These are phyloP conservation scores for Dimorphilus gyrociliatus DNA, from an alignment of 2,888 invertebrate species.

Conservation along the genomic window DNA sequence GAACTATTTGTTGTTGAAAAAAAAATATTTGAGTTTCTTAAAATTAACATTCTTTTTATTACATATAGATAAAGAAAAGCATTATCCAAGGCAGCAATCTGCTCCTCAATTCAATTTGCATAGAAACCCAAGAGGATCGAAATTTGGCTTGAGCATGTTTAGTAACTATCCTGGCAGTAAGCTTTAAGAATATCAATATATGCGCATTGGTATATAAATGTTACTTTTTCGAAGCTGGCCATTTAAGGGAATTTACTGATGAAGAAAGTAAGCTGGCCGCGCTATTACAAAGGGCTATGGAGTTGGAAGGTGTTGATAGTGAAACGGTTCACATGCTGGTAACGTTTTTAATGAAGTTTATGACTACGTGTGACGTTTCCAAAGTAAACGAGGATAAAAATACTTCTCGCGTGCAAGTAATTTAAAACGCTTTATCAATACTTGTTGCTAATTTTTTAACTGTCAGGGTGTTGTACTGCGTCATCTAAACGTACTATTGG, in stretches of 20 bases:
- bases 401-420: slow-evolving; percentile 47
- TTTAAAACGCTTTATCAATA: neutral
- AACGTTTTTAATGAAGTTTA: slow-evolving; percentile 82
- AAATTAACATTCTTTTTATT: too few species aligned
- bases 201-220: slow-evolving; percentile 1
- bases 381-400: slow-evolving; percentile 59
- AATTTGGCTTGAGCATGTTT: slow-evolving; percentile 30
- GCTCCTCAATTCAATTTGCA: slow-evolving; percentile 76
- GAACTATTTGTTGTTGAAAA: too few species aligned
- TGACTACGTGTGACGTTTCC: slow-evolving; percentile 55
- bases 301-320: slow-evolving; percentile 79
- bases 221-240: slow-evolving; percentile 47
- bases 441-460: neutral
- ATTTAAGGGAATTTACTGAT: slow-evolving; percentile 67
- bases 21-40: too few species aligned
- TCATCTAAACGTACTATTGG: slow-evolving; percentile 76
- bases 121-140: slow-evolving; percentile 20
- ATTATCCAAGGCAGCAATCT: slow-evolving; percentile 63
- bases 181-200: neutral
- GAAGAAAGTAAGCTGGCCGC: slow-evolving; percentile 62
- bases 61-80: too few species aligned
- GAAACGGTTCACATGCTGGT: slow-evolving; percentile 87
- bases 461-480: slow-evolving; percentile 65
- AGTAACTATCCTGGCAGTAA: slow-evolving; percentile 21
- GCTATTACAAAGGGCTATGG: slow-evolving; percentile 69